Evolutionary conservation across 1,140 invertebrate genomes (phyloP).

Genomic region (Metaphire vulgaris): DNA sequence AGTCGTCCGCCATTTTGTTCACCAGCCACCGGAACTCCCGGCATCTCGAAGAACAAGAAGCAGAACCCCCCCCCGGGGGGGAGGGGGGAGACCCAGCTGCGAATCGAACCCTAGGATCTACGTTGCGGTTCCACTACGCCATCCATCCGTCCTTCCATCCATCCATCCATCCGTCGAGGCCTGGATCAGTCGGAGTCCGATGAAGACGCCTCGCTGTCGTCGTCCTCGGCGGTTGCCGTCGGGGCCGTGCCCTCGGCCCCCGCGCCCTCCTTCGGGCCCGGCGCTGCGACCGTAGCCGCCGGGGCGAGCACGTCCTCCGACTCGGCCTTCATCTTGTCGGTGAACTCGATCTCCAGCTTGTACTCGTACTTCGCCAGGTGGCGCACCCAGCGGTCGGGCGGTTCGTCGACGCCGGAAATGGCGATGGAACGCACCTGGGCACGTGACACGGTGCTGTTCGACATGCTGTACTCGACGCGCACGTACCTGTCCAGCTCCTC

Average conservation of each 20-base stretch:
- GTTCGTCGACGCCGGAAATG: constrained; percentile 74
- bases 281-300: background rate
- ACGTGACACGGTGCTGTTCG: constrained; percentile 91
- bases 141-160: too few species aligned
- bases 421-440: constrained; percentile 92
- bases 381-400: constrained; percentile 95
- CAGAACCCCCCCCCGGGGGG: too few species aligned
- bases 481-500: constrained; percentile 79
- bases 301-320: constrained; percentile 20
- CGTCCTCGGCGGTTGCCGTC: constrained; percentile 22
- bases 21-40: too few species aligned
- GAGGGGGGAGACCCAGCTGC: too few species aligned
- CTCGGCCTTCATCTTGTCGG: constrained; percentile 25
- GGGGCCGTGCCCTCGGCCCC: constrained; percentile 14
- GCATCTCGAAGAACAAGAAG: too few species aligned
- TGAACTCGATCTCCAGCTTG: constrained; percentile 54
- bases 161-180: too few species aligned
- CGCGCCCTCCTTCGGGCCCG: background rate
- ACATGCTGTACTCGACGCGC: constrained; percentile 97
- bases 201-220: constrained; percentile 25
- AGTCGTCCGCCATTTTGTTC: too few species aligned
- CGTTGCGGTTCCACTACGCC: too few species aligned
- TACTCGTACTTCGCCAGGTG: constrained; percentile 96
- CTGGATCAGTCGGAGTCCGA: constrained; percentile 28
- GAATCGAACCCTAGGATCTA: too few species aligned